These are phyloP conservation scores for Distichodus sexfasciatus DNA, from an alignment of 2,797 vertebrate species.

Conservation along the genomic window DNA sequence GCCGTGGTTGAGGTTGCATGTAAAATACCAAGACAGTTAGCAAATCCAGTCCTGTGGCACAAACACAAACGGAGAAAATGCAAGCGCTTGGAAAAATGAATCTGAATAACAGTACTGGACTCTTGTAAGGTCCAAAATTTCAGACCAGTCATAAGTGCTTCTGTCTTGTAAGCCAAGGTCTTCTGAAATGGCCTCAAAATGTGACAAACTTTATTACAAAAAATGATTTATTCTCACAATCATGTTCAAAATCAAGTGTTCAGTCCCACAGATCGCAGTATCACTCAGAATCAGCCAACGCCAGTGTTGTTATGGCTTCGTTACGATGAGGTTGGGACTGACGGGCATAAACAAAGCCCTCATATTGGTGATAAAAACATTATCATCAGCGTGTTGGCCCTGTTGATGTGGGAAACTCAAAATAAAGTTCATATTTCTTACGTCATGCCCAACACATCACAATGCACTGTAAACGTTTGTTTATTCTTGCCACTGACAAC, in stretches of 20 bases:
- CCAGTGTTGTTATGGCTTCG: too few species aligned
- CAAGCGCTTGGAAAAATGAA: conserved; percentile 19
- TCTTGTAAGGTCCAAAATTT: background rate
- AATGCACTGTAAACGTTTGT: conserved; percentile 1
- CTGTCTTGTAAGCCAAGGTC: too few species aligned
- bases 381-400: too few species aligned
- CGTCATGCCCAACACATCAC: background rate
- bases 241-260: too few species aligned
- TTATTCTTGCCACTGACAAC: background rate
- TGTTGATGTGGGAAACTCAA: background rate
- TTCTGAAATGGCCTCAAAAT: background rate
- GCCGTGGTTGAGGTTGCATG: background rate
- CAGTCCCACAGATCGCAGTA: too few species aligned
- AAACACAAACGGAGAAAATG: background rate
- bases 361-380: too few species aligned
- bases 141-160: background rate
- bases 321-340: too few species aligned
- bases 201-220: background rate
- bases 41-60: background rate
- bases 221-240: too few species aligned
- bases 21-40: background rate
- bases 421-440: background rate
- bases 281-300: too few species aligned
- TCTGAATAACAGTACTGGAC: background rate
- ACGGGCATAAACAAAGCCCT: too few species aligned